phyloP scores from a whole-genome alignment of 2,797 vertebrate genomes.

The Lemur catta region DNA sequence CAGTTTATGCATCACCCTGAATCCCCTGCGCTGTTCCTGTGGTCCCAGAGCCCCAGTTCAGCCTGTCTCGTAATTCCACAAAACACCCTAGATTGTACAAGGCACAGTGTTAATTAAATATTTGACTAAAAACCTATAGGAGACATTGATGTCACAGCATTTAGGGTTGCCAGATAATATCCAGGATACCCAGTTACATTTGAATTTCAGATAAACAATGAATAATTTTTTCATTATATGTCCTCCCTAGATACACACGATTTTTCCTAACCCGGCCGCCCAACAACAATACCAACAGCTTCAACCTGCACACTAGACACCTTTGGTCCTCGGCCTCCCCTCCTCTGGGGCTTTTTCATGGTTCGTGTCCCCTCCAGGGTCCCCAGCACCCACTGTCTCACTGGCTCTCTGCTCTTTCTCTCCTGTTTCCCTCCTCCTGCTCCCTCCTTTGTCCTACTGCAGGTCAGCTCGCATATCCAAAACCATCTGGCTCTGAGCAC shows the following conservation, averaged over 20 bases:
- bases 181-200: neutral
- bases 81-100: neutral
- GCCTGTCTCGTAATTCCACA: neutral
- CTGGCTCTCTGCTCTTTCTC: neutral
- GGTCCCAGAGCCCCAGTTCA: neutral
- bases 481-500: neutral
- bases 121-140: neutral
- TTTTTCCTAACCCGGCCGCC: neutral
- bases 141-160: neutral
- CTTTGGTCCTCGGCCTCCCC: neutral
- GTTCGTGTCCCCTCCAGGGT: neutral
- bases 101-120: neutral
- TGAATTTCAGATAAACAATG: neutral
- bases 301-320: neutral
- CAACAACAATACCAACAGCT: neutral
- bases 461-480: neutral
- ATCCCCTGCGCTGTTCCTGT: neutral
- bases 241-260: too few relatives aligned
- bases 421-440: fast-evolving
- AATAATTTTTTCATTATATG: neutral
- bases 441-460: neutral
- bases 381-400: fast-evolving
- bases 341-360: fast-evolving
- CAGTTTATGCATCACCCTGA: neutral
- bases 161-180: neutral